Conservation (phyloP, 1,140 invertebrate species). For the Paraescarpia echinospica region DNA sequence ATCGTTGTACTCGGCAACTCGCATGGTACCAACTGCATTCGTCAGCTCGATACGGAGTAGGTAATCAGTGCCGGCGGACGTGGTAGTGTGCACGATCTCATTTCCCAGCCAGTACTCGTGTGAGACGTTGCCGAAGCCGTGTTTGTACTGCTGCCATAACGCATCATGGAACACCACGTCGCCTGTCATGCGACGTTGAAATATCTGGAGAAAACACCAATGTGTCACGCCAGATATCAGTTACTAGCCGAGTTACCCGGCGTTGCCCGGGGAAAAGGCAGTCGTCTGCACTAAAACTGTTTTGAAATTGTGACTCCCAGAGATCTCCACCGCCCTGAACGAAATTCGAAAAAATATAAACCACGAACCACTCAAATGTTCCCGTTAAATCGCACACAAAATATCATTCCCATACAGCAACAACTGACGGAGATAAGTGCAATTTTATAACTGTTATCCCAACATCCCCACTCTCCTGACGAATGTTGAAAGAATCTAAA, state of each 20-base stretch:
- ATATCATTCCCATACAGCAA: too few relatives aligned
- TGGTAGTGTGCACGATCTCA: background rate
- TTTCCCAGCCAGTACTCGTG: conserved; percentile 27
- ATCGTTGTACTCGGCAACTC: background rate
- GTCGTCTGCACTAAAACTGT: background rate
- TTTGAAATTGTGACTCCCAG: too few relatives aligned
- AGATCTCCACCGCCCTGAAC: too few relatives aligned
- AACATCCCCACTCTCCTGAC: too few relatives aligned
- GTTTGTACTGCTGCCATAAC: conserved; percentile 30
- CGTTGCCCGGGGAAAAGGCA: too few relatives aligned
- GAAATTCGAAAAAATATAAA: too few relatives aligned
- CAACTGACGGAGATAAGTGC: too few relatives aligned
- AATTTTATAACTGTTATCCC: too few relatives aligned
- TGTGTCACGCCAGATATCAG: background rate
- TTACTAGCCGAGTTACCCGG: too few relatives aligned
- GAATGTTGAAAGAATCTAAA: too few relatives aligned
- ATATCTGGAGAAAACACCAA: conserved; percentile 11
- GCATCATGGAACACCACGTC: conserved; percentile 29
- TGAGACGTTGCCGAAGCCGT: conserved; percentile 31
- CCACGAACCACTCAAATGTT: too few relatives aligned
- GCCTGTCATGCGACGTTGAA: conserved; percentile 24
- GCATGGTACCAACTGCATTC: background rate
- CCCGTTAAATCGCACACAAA: too few relatives aligned
- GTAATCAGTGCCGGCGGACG: background rate
- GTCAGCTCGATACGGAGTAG: background rate